Evolutionary conservation across 2,113 vertebrate species (phyloP).

Genomic region (Phoxinus phoxinus): DNA sequence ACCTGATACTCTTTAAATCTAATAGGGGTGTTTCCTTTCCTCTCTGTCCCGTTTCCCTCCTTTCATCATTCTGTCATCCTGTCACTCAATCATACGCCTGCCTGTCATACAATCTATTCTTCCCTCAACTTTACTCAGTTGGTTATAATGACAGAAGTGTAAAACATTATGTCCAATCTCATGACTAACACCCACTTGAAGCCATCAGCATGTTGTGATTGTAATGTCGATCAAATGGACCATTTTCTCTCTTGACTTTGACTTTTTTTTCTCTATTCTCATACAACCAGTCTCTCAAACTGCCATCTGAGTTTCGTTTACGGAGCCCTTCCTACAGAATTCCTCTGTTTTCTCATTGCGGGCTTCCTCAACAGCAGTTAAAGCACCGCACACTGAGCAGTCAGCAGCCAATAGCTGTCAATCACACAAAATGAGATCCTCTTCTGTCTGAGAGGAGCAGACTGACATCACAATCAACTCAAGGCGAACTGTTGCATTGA

Average conservation of each 20-base stretch:
- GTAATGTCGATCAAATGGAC: conserved; percentile 21
- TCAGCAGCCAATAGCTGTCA: conserved; percentile 51
- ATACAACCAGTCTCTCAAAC: conserved; percentile 10
- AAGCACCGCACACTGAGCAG: conserved; percentile 35
- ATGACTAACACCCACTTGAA: conserved; percentile 30
- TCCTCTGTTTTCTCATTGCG: conserved; percentile 35
- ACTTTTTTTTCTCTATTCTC: not conserved
- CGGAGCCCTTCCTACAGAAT: conserved; percentile 35
- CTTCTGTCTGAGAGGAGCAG: conserved; percentile 31
- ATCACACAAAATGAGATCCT: conserved; percentile 50
- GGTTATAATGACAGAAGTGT: conserved; percentile 24
- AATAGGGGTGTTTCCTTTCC: conserved; percentile 35
- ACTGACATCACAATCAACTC: conserved; percentile 37
- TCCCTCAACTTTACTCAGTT: conserved; percentile 5
- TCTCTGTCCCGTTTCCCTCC: conserved; percentile 1
- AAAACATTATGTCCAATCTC: conserved; percentile 13
- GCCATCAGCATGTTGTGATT: conserved; percentile 21
- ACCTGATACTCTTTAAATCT: conserved; percentile 40
- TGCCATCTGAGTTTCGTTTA: conserved; percentile 43
- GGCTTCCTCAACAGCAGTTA: conserved; percentile 32
- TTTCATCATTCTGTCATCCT: conserved; percentile 21
- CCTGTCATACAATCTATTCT: conserved; percentile 18
- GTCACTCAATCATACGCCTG: conserved; percentile 8
- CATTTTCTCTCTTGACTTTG: conserved; percentile 26
- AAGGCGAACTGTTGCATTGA: conserved; percentile 33